A percentile compares a stretch with the other conserved stretches of the same genome.
Conservation (phyloP, 2,113 vertebrate species). For the Hoplias malabaricus region DNA sequence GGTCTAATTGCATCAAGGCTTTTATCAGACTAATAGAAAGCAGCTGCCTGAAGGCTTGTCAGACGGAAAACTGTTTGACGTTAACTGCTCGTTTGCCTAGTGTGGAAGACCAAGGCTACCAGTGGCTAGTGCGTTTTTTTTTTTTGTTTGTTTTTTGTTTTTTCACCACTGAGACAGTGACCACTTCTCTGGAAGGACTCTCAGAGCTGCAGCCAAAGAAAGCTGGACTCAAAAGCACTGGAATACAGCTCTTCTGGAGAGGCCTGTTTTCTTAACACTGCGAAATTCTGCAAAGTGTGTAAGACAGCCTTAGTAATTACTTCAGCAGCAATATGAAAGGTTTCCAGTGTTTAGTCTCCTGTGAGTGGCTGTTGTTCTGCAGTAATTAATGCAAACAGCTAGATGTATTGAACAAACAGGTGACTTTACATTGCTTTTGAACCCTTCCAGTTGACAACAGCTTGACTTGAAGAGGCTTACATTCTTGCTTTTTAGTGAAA, state of each 20-base stretch:
- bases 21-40: slow-evolving; percentile 70
- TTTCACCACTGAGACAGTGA: slow-evolving; percentile 6
- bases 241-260: background rate
- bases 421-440: background rate
- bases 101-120: slow-evolving; percentile 4
- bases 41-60: slow-evolving; percentile 60
- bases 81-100: slow-evolving; percentile 51
- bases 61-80: slow-evolving; percentile 50
- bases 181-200: slow-evolving; percentile 7
- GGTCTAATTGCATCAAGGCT: slow-evolving; percentile 56
- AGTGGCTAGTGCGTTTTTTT: background rate
- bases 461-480: background rate
- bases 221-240: background rate
- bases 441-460: slow-evolving; percentile 2
- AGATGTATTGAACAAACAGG: slow-evolving; percentile 3
- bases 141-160: slow-evolving; percentile 34
- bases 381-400: slow-evolving; percentile 19
- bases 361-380: background rate
- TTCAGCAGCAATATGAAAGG: background rate
- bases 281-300: background rate
- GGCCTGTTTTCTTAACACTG: slow-evolving; percentile 4
- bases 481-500: slow-evolving; percentile 1
- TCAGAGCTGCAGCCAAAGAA: slow-evolving; percentile 15
- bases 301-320: slow-evolving; percentile 29
- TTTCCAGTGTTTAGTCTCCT: background rate